These are phyloP conservation scores for Rhorus exstirpatorius DNA, from an alignment of 2,888 invertebrate genomes.

Conservation along the genomic window DNA sequence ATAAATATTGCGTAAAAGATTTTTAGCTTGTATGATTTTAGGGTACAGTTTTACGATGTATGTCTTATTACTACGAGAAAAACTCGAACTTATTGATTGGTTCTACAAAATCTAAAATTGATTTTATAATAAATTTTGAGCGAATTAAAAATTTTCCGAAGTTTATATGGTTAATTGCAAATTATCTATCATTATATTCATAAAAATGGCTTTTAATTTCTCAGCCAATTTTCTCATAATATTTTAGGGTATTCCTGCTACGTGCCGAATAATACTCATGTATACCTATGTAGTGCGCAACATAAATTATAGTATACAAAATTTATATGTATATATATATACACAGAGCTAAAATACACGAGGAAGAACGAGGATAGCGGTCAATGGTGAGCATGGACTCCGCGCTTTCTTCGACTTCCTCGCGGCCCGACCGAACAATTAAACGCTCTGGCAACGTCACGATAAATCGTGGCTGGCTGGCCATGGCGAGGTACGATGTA, in stretches of 20 bases:
- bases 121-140: too few relatives aligned
- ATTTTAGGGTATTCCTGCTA: too few relatives aligned
- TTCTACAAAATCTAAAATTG: too few relatives aligned
- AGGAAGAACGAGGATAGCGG: constrained; percentile 47
- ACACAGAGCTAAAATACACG: constrained; percentile 17
- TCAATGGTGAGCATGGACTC: constrained; percentile 57
- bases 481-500: constrained; percentile 61
- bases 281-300: neutral
- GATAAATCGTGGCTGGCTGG: constrained; percentile 74
- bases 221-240: neutral
- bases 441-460: constrained; percentile 75
- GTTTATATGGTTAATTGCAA: too few relatives aligned
- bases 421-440: constrained; percentile 72
- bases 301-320: constrained; percentile 12
- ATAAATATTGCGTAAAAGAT: too few relatives aligned
- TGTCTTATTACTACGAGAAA: too few relatives aligned
- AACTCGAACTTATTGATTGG: too few relatives aligned
- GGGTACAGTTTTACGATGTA: too few relatives aligned
- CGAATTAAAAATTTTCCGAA: too few relatives aligned
- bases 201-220: neutral
- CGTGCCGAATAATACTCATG: too few relatives aligned
- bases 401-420: constrained; percentile 67
- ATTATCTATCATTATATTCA: neutral
- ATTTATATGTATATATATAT: constrained; percentile 10
- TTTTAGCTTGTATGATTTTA: too few relatives aligned